Base-by-base conservation (phyloP, 2,888 invertebrate species). In the Ennomos quercinarius region DNA sequence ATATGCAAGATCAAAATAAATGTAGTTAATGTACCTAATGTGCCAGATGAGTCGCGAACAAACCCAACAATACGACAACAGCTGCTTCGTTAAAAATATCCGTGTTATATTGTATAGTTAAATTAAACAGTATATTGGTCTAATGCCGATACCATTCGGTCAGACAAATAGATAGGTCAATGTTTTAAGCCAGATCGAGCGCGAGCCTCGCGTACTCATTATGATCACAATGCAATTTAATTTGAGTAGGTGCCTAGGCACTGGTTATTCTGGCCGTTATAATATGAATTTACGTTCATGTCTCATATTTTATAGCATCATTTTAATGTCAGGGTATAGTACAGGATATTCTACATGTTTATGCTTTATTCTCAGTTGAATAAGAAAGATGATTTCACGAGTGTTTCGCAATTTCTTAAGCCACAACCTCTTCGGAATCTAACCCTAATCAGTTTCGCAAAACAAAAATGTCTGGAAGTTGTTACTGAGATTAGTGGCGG, bases 91-190 rank as follows among this genome's bases (percentile, higher is more conserved):
- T 81, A 77, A 84, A 89, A 87, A 88, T 88, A 89, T 81, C 84
- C 71, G 77, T 78, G 81, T 78, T 76, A 77, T 77, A 78, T 83
- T 81, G 40, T 57, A 54, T 51, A 52, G 55, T 11, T 37, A 12
- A 36, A 56, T 43, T 49, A 50, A 35, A 40, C 40, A 52, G 52
- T 57, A 76, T 57, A 76, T 57, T 74, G 56, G 74, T 75, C 72
- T 77, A 73, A 80, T 76, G 64, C 70, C 66, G 75, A 77, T 77
- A 72, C 72, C 68, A 78, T 70, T 76, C 78, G 79, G 74, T 71
- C 81, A 77, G 74, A 71, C 81, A 77, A 76, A 77, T 75, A 85
- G 88, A 83, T 87, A 80, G 90, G 91, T 90, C 91, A 91, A 91
- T 91, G 91, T 90, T 89, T 91, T 67, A 83, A 78, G 75, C 77